Percentiles rank a stretch among this genome's conserved stretches.
These are phyloP conservation scores for Albula goreensis DNA, from an alignment of 2,113 vertebrate genomes.

Conservation along the genomic window DNA sequence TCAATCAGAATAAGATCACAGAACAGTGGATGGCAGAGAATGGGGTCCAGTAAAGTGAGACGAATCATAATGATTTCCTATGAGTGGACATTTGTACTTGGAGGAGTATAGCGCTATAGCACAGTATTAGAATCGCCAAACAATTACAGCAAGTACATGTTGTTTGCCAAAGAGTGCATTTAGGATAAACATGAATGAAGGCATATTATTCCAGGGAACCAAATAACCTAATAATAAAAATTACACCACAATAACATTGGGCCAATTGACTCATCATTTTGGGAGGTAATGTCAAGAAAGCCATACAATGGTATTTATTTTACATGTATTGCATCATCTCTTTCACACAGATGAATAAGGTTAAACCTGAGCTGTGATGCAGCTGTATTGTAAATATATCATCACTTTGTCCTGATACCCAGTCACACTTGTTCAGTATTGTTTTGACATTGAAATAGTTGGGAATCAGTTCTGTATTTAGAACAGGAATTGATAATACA, in stretches of 20 bases:
- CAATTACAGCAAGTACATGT: no score
- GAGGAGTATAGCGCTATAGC: no score
- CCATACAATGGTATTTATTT: constrained; percentile 24
- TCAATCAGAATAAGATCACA: no score
- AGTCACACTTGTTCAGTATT: not conserved
- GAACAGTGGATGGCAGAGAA: no score
- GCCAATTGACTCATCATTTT: not conserved
- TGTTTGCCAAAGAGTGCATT: no score
- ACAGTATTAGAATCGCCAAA: no score
- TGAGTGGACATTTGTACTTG: no score
- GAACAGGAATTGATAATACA: not conserved
- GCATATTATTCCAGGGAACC: no score
- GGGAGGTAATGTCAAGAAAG: constrained; percentile 53
- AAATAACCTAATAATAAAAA: no score
- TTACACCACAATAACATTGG: constrained; percentile 11
- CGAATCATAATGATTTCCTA: no score
- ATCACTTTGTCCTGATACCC: not conserved
- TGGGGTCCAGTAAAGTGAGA: no score
- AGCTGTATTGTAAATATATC: not conserved
- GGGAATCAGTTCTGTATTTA: not conserved
- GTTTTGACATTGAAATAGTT: not conserved
- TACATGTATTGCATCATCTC: not conserved
- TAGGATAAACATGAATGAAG: no score
- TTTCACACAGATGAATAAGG: not conserved
- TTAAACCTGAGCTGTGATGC: not conserved